Percentiles rank a stretch among this genome's conserved stretches.
phyloP scores from a whole-genome alignment of 2,113 vertebrate species.

The Myotis brandtii region DNA sequence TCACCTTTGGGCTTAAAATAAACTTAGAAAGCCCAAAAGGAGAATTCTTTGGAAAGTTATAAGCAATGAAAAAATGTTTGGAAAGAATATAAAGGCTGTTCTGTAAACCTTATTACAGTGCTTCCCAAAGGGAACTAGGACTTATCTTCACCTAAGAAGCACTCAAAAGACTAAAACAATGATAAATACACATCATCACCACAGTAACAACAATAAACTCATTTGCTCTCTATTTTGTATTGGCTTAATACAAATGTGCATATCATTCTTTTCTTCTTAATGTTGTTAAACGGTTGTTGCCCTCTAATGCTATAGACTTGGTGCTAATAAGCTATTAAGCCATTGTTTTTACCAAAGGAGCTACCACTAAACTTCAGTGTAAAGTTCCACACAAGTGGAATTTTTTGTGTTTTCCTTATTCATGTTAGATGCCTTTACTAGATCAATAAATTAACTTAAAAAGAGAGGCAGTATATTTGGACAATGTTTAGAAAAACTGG shows the following conservation, averaged over 20 bases:
- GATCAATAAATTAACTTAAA: conserved; percentile 39
- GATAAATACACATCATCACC: conserved; percentile 5
- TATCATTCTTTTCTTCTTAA: background rate
- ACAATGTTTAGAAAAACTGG: conserved; percentile 10
- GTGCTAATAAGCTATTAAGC: conserved; percentile 1
- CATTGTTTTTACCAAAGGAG: conserved; percentile 31
- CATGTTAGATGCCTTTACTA: conserved; percentile 9
- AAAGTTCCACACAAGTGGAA: background rate
- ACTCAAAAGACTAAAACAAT: conserved; percentile 34
- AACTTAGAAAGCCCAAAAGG: conserved; percentile 83
- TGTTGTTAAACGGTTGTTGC: background rate
- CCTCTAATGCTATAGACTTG: background rate
- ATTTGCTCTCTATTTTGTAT: conserved; percentile 21
- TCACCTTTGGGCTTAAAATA: conserved; percentile 83
- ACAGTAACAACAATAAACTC: background rate
- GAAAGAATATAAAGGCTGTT: conserved; percentile 64
- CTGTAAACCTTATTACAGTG: conserved; percentile 45
- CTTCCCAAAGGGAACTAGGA: conserved; percentile 53
- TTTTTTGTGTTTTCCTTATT: conserved; percentile 13
- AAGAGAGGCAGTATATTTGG: conserved; percentile 24
- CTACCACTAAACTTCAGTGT: background rate
- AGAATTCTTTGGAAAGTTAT: conserved; percentile 85
- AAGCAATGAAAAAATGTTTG: conserved; percentile 75
- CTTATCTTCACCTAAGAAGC: conserved; percentile 47
- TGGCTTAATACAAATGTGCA: background rate